These are phyloP conservation scores for Chrysemys picta DNA, from an alignment of 2,113 vertebrate species.

Conservation along the genomic window DNA sequence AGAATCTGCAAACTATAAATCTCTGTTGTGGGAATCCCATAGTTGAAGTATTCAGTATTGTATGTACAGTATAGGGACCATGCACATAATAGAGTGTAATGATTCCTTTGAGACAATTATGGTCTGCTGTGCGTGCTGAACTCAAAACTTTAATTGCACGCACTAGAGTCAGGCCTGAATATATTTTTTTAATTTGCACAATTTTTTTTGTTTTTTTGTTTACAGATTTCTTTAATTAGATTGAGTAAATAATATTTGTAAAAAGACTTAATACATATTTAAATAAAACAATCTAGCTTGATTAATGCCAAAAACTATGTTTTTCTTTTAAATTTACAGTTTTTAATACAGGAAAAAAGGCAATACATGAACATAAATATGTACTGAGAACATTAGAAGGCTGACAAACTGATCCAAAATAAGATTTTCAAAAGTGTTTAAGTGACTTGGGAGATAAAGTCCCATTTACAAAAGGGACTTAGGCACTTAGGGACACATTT, in stretches of 20 bases:
- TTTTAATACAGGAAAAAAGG: background rate
- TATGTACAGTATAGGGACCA: background rate
- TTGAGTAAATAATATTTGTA: background rate
- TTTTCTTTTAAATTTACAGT: background rate
- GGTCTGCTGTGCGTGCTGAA: background rate
- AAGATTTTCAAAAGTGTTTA: background rate
- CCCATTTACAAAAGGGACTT: background rate
- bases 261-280: background rate
- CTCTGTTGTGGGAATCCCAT: slow-evolving; percentile 4
- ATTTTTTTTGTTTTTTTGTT: background rate
- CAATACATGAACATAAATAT: background rate
- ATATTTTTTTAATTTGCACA: background rate
- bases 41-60: slow-evolving; percentile 34
- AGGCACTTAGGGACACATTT: background rate
- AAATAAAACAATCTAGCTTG: background rate
- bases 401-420: background rate
- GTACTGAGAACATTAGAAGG: background rate
- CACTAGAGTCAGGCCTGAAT: fast-evolving
- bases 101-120: background rate
- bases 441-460: background rate
- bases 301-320: background rate
- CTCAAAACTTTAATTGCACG: background rate
- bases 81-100: background rate
- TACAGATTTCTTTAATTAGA: background rate
- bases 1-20: background rate